Conservation (phyloP, 2,113 vertebrate genomes). For the Okapia johnstoni region DNA sequence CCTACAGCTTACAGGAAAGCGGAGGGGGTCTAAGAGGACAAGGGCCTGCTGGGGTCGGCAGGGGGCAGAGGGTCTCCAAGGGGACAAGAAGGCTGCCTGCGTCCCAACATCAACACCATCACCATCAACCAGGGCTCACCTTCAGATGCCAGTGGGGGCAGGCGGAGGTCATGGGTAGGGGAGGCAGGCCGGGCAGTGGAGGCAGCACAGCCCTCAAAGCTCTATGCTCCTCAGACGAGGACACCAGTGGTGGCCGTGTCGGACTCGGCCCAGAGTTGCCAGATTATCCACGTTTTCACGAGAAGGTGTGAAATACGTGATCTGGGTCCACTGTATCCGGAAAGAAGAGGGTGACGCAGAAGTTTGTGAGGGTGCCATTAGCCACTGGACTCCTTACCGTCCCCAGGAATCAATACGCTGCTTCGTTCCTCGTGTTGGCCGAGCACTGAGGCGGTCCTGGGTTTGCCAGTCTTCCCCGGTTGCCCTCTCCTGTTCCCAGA, state of each 20-base stretch:
- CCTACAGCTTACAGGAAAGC: background rate
- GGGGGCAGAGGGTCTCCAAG: background rate
- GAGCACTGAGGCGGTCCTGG: rapidly evolving
- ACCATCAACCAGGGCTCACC: background rate
- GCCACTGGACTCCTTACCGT: background rate
- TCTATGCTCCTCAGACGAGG: background rate
- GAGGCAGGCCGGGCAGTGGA: background rate
- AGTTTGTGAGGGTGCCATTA: background rate
- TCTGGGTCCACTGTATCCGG: too few relatives aligned
- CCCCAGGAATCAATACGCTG: background rate
- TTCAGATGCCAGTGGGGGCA: background rate
- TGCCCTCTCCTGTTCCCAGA: background rate
- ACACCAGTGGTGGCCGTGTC: rapidly evolving
- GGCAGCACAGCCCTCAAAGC: background rate
- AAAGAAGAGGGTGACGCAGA: background rate
- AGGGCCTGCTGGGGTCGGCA: rapidly evolving
- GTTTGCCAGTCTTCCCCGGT: background rate
- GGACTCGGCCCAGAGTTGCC: background rate
- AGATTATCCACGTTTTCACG: background rate
- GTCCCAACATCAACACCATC: background rate
- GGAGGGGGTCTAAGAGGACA: background rate
- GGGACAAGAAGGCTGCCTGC: background rate
- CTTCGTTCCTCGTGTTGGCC: background rate
- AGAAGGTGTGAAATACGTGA: background rate
- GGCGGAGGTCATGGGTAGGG: background rate